phyloP scores from a whole-genome alignment of 2,888 invertebrate genomes.

The Petrophora chlorosata region DNA sequence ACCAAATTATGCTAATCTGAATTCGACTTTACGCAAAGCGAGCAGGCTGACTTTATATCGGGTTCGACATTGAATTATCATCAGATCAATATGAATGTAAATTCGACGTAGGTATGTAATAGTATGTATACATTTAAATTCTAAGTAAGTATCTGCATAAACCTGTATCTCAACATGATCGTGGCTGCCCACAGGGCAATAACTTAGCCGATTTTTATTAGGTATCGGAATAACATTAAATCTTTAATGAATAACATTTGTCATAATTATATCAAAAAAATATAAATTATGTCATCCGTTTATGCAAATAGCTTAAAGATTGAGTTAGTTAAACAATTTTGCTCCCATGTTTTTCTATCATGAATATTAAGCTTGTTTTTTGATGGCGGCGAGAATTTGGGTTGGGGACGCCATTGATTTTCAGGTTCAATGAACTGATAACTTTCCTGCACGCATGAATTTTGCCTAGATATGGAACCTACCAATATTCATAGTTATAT shows the following conservation, averaged over 20 bases:
- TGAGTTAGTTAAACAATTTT: slow-evolving; percentile 30
- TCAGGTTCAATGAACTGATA: slow-evolving; percentile 46
- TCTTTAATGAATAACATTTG: slow-evolving; percentile 35
- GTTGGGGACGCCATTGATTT: slow-evolving; percentile 33
- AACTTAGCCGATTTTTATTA: slow-evolving; percentile 36
- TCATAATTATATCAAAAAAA: slow-evolving; percentile 39
- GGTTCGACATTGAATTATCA: slow-evolving; percentile 44
- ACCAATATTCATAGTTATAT: slow-evolving; percentile 28
- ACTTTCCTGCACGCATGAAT: slow-evolving; percentile 36
- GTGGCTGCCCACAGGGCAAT: slow-evolving; percentile 17
- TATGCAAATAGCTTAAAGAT: slow-evolving; percentile 29
- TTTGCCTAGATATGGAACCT: slow-evolving; percentile 26
- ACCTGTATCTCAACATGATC: slow-evolving; percentile 35
- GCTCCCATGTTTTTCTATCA: slow-evolving; percentile 24
- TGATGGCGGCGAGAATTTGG: slow-evolving; percentile 28
- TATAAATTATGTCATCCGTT: slow-evolving; percentile 36
- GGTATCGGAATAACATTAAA: slow-evolving; percentile 35
- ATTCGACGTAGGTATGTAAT: slow-evolving; percentile 38
- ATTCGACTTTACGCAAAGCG: slow-evolving; percentile 35
- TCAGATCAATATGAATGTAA: slow-evolving; percentile 45
- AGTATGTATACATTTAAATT: slow-evolving; percentile 44
- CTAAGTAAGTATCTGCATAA: slow-evolving; percentile 46
- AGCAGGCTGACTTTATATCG: slow-evolving; percentile 38
- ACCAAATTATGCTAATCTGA: slow-evolving; percentile 34
- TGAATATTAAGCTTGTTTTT: slow-evolving; percentile 26